phyloP scores from a whole-genome alignment of 2,888 invertebrate genomes.

The Luperina testacea region DNA sequence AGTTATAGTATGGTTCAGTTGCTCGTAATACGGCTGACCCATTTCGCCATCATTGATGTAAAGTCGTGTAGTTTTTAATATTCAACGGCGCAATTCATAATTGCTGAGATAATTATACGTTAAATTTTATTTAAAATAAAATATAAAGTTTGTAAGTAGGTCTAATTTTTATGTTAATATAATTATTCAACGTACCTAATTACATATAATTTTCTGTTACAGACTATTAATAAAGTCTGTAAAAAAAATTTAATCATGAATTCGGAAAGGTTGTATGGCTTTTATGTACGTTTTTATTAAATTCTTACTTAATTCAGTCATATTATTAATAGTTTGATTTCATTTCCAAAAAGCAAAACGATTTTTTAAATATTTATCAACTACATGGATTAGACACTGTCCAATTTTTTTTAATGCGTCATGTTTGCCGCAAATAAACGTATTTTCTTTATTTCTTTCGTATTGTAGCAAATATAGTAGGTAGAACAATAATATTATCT shows the following conservation, averaged over 20 bases:
- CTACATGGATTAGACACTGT: neutral
- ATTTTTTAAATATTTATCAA: neutral
- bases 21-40: slow-evolving; percentile 72
- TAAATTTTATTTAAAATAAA: slow-evolving; percentile 4
- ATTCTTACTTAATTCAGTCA: neutral
- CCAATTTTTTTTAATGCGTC: too few relatives aligned
- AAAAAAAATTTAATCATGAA: neutral
- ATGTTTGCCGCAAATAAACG: too few relatives aligned
- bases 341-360: neutral
- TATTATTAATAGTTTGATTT: neutral
- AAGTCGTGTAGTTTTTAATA: slow-evolving; percentile 56
- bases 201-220: slow-evolving; percentile 4
- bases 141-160: neutral
- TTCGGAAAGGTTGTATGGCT: neutral
- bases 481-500: slow-evolving; percentile 17
- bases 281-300: neutral
- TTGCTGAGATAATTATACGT: slow-evolving; percentile 27
- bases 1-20: slow-evolving; percentile 77
- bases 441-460: too few relatives aligned
- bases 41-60: slow-evolving; percentile 66
- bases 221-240: neutral
- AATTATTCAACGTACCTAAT: neutral
- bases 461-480: neutral
- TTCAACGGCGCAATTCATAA: slow-evolving; percentile 46
- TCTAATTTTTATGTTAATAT: slow-evolving; percentile 7